These are phyloP conservation scores for Carcharodon carcharias DNA, from an alignment of 2,797 vertebrate genomes.

Conservation along the genomic window DNA sequence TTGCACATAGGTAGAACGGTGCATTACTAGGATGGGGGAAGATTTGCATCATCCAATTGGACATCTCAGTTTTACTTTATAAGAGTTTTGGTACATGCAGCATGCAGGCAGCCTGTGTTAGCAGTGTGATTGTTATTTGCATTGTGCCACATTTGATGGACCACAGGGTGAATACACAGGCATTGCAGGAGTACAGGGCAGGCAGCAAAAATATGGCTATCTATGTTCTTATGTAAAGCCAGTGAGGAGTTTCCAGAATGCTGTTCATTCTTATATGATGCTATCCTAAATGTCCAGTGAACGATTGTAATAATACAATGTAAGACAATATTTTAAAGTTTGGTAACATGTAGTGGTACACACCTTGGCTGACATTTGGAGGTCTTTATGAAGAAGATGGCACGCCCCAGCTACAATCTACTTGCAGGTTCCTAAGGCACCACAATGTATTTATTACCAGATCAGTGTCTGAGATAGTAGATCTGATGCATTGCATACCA, in stretches of 20 bases:
- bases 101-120: neutral
- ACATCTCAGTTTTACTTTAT: neutral
- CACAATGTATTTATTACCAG: no score
- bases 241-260: neutral
- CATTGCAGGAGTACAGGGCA: neutral
- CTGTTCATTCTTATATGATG: neutral
- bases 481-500: neutral
- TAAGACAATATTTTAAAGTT: neutral
- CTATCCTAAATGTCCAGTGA: neutral
- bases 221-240: neutral
- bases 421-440: no score
- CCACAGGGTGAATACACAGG: neutral
- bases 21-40: neutral
- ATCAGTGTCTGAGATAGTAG: neutral
- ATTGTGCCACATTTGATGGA: neutral
- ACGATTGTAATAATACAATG: neutral
- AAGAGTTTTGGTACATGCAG: neutral
- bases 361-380: neutral
- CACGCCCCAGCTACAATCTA: neutral
- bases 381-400: neutral
- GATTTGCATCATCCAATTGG: neutral
- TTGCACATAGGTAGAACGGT: neutral
- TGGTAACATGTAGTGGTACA: neutral
- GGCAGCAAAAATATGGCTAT: neutral
- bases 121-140: neutral